Conservation (phyloP, 2,888 invertebrate genomes). For the Philaethria dido region DNA sequence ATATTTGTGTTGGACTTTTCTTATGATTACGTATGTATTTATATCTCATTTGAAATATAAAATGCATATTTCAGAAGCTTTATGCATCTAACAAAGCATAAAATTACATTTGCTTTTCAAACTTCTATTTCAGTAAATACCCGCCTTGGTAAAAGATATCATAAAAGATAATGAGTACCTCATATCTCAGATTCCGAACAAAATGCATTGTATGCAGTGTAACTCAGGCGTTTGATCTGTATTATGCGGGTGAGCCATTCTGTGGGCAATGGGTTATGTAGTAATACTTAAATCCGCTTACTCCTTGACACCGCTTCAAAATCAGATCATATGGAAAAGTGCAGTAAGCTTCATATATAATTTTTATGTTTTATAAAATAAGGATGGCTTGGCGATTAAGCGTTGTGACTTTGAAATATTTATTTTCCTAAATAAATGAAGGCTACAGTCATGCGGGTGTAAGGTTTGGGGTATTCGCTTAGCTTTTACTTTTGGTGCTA, state of each 20-base stretch:
- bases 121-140: background rate
- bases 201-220: slow-evolving; percentile 26
- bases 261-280: slow-evolving; percentile 18
- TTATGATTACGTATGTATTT: background rate
- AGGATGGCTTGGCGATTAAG: background rate
- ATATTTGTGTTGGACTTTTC: background rate
- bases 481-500: background rate
- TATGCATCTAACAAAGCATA: background rate
- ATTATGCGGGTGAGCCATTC: slow-evolving; percentile 24
- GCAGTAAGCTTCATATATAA: background rate
- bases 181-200: slow-evolving; percentile 2
- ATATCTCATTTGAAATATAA: background rate
- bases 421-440: slow-evolving; percentile 1
- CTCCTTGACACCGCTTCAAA: slow-evolving; percentile 22
- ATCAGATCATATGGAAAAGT: slow-evolving; percentile 24
- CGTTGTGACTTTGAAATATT: background rate
- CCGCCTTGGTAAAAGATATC: background rate
- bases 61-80: background rate
- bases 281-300: slow-evolving; percentile 33
- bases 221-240: slow-evolving; percentile 27
- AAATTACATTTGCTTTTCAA: background rate
- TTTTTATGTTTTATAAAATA: background rate
- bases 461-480: background rate
- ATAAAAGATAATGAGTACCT: slow-evolving; percentile 9
- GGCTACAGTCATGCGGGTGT: slow-evolving; percentile 9